These are phyloP conservation scores for Lepus europaeus DNA, from an alignment of 2,113 vertebrate species.

Conservation along the genomic window DNA sequence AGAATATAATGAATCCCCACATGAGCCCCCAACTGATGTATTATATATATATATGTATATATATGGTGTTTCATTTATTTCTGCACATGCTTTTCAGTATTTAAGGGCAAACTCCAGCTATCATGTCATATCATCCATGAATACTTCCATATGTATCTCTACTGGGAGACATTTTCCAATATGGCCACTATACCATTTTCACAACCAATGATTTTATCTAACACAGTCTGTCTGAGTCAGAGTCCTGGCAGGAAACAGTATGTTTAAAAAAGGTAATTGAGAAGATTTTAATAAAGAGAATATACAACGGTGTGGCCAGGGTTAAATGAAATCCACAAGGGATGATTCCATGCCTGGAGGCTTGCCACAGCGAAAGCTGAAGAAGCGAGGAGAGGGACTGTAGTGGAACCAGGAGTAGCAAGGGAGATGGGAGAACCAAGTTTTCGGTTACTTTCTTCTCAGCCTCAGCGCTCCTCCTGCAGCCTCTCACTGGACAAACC, in stretches of 20 bases:
- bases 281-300: slow-evolving; percentile 35
- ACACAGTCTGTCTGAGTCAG: not conserved
- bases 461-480: not conserved
- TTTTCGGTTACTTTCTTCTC: not conserved
- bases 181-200: not conserved
- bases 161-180: not conserved
- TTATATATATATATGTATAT: no score
- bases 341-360: not conserved
- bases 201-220: not conserved
- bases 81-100: not conserved
- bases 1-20: not conserved
- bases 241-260: not conserved
- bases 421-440: not conserved
- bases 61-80: not conserved
- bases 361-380: not conserved
- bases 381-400: not conserved
- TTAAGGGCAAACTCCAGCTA: not conserved
- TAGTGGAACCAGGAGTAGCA: not conserved
- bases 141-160: not conserved
- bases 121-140: not conserved
- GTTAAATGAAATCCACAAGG: not conserved
- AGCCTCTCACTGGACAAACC: not conserved
- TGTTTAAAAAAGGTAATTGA: not conserved
- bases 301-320: not conserved
- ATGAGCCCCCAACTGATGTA: not conserved